Conservation (phyloP, 1,140 invertebrate genomes). For the Dendroctonus ponderosae region DNA sequence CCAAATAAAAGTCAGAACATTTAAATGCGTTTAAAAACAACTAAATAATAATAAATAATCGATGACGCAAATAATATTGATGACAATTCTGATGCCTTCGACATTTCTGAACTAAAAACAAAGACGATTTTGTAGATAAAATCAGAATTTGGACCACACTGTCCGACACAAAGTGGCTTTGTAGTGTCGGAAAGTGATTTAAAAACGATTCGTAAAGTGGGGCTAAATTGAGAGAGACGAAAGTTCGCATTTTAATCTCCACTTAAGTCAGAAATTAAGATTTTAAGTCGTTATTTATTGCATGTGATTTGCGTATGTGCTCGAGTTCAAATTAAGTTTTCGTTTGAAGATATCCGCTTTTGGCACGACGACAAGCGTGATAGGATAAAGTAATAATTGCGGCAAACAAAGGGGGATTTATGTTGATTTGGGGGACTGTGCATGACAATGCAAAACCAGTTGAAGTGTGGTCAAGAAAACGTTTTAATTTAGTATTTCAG, state of each 20-base stretch:
- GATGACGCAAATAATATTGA: too few species aligned
- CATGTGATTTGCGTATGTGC: neutral
- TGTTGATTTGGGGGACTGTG: neutral
- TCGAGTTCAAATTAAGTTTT: constrained; percentile 10
- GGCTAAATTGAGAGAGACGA: neutral
- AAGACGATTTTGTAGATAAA: too few species aligned
- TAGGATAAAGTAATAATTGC: constrained; percentile 11
- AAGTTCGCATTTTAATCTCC: constrained; percentile 9
- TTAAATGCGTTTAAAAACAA: too few species aligned
- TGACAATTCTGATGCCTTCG: too few species aligned
- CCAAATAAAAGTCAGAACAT: too few species aligned
- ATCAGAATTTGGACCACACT: too few species aligned
- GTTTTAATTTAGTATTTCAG: too few species aligned
- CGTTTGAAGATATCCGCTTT: constrained; percentile 7
- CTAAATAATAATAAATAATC: too few species aligned
- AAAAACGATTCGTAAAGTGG: neutral
- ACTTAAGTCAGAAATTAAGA: constrained; percentile 8
- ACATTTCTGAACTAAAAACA: too few species aligned
- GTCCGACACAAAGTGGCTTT: too few species aligned
- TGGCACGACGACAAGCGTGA: constrained; percentile 5
- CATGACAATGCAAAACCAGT: too few species aligned
- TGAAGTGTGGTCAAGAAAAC: too few species aligned
- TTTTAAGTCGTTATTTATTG: constrained; percentile 8
- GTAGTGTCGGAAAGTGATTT: neutral
- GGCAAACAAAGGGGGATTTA: constrained; percentile 5